These are phyloP conservation scores for Protosalanx chinensis DNA, from an alignment of 2,797 vertebrate species.

Conservation along the genomic window DNA sequence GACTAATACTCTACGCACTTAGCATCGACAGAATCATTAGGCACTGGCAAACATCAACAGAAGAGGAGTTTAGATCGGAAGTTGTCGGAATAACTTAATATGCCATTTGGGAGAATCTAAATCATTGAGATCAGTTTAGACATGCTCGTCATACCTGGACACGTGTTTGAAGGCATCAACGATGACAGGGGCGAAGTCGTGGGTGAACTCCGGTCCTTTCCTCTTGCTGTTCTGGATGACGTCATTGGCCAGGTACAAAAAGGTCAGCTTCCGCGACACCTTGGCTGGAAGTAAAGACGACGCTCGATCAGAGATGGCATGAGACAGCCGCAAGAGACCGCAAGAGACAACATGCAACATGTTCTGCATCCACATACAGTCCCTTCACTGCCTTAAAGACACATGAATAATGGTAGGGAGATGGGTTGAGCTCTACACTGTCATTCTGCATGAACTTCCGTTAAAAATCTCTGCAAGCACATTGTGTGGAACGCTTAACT, in stretches of 20 bases:
- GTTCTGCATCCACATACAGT: no score
- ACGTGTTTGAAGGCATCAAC: slow-evolving; percentile 97
- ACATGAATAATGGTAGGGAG: no score
- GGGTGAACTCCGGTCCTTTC: slow-evolving; percentile 96
- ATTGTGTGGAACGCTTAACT: no score
- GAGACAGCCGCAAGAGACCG: not conserved
- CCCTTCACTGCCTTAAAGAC: no score
- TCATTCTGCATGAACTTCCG: no score
- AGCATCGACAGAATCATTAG: no score
- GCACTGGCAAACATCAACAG: not conserved
- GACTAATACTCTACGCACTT: no score
- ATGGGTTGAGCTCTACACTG: no score
- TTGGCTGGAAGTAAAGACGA: slow-evolving; percentile 77
- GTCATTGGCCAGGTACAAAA: slow-evolving; percentile 96
- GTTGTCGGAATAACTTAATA: no score
- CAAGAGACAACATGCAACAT: no score
- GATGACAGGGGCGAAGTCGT: slow-evolving; percentile 93
- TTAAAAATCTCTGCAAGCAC: no score
- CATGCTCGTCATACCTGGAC: slow-evolving; percentile 77
- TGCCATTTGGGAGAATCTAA: no score
- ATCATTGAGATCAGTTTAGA: not conserved
- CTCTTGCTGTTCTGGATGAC: slow-evolving; percentile 99
- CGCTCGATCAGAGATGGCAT: not conserved
- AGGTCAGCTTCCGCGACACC: slow-evolving; percentile 90
- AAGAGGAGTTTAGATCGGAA: not conserved